Evolutionary conservation across 2,888 invertebrate genomes (phyloP).

Genomic region (Blastobasis adustella): DNA sequence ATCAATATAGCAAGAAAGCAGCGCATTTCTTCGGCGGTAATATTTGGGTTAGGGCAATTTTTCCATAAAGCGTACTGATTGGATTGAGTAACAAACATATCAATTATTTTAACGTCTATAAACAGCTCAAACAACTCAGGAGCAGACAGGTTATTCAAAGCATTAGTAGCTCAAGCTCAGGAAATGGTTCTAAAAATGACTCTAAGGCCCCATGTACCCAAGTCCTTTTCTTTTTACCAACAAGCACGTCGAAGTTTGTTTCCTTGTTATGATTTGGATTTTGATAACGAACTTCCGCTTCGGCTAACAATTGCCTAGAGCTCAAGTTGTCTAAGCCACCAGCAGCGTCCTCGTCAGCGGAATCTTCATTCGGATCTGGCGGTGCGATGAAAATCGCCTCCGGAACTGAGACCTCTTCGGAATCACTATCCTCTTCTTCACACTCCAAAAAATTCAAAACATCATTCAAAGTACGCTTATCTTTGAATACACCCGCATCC

Average conservation of each 20-base stretch:
- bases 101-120: neutral
- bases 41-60: too few species aligned
- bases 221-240: slow-evolving; percentile 1
- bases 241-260: too few species aligned
- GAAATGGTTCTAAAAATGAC: neutral
- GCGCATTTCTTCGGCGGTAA: too few species aligned
- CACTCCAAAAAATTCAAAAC: too few species aligned
- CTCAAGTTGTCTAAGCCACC: slow-evolving; percentile 3
- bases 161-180: neutral
- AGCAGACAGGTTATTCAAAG: neutral
- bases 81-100: neutral
- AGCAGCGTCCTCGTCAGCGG: slow-evolving; percentile 4
- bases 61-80: too few species aligned
- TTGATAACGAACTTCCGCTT: neutral
- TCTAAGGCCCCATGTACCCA: slow-evolving; percentile 5
- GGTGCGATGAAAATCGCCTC: slow-evolving; percentile 4
- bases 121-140: neutral
- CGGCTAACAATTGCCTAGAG: neutral
- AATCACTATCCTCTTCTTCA: neutral
- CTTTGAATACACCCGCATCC: too few species aligned
- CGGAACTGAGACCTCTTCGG: neutral
- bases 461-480: too few species aligned
- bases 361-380: slow-evolving; percentile 7
- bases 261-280: too few species aligned
- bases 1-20: too few species aligned